Conservation (phyloP, 2,888 invertebrate genomes). For the Ferdinandea cuprea region DNA sequence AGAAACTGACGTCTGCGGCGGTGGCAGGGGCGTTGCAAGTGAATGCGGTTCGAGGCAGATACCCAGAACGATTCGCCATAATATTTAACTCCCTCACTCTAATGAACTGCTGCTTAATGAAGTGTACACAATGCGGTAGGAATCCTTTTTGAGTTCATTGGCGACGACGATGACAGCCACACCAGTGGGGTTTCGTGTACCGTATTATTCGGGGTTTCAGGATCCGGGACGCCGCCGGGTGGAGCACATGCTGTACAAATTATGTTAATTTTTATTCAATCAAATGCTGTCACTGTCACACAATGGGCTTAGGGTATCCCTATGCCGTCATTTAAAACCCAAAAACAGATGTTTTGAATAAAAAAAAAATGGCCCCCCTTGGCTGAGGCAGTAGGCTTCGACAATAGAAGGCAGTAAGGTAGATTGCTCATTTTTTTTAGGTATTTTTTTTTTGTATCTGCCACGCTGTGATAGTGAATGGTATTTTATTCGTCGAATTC, state of each 20-base stretch:
- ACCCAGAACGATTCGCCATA: conserved; percentile 14
- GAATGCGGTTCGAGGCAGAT: conserved; percentile 16
- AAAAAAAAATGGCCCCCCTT: conserved; percentile 14
- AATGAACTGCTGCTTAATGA: conserved; percentile 67
- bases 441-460: background rate
- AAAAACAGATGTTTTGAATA: conserved; percentile 25
- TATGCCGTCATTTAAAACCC: background rate
- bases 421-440: background rate
- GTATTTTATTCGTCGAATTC: background rate
- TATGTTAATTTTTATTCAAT: conserved; percentile 66
- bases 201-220: conserved; percentile 55
- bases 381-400: conserved; percentile 18
- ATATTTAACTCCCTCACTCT: conserved; percentile 16
- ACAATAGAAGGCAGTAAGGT: conserved; percentile 33
- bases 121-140: conserved; percentile 70
- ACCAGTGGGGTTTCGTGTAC: conserved; percentile 43
- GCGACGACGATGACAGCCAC: conserved; percentile 53
- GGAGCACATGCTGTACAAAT: conserved; percentile 44
- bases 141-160: conserved; percentile 66
- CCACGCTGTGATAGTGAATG: conserved; percentile 1
- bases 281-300: conserved; percentile 48
- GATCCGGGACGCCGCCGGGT: conserved; percentile 24
- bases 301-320: background rate
- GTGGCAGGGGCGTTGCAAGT: background rate
- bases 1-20: no score